These are phyloP conservation scores for Lasioglossum morio DNA, from an alignment of 2,888 invertebrate species.

Conservation along the genomic window DNA sequence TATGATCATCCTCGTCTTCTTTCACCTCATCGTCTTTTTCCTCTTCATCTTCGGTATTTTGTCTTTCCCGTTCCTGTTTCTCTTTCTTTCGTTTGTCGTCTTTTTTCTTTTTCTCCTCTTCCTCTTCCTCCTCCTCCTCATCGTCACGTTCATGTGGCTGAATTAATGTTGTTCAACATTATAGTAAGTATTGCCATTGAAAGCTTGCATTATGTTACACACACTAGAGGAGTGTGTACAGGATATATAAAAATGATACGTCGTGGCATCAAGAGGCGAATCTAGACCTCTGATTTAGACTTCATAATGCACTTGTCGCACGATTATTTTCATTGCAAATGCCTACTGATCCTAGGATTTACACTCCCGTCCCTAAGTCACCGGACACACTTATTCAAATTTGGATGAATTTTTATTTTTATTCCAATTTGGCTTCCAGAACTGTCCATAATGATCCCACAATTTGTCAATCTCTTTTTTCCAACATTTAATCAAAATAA, in stretches of 20 bases:
- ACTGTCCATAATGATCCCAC: too few species aligned
- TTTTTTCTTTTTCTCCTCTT: slow-evolving; percentile 80
- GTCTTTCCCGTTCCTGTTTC: slow-evolving; percentile 85
- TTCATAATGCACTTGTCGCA: neutral
- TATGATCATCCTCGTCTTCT: slow-evolving; percentile 76
- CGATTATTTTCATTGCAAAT: neutral
- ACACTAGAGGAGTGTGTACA: slow-evolving; percentile 2
- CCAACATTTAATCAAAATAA: too few species aligned
- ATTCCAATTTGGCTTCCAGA: too few species aligned
- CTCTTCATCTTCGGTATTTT: slow-evolving; percentile 86
- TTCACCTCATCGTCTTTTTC: slow-evolving; percentile 82
- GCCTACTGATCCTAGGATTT: neutral
- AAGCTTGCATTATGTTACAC: slow-evolving; percentile 18
- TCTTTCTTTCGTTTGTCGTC: slow-evolving; percentile 82
- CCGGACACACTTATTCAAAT: too few species aligned
- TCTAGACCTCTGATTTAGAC: neutral
- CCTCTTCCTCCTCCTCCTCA: slow-evolving; percentile 79
- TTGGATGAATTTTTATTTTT: too few species aligned
- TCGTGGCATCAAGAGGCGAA: neutral
- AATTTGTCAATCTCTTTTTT: too few species aligned
- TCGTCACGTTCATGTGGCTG: slow-evolving; percentile 79
- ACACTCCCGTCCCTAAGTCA: too few species aligned
- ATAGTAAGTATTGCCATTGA: slow-evolving; percentile 42
- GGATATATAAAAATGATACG: slow-evolving; percentile 11
- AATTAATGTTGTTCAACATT: slow-evolving; percentile 61